Conservation (phyloP, 2,888 invertebrate genomes). For the Anthophora plumipes region DNA sequence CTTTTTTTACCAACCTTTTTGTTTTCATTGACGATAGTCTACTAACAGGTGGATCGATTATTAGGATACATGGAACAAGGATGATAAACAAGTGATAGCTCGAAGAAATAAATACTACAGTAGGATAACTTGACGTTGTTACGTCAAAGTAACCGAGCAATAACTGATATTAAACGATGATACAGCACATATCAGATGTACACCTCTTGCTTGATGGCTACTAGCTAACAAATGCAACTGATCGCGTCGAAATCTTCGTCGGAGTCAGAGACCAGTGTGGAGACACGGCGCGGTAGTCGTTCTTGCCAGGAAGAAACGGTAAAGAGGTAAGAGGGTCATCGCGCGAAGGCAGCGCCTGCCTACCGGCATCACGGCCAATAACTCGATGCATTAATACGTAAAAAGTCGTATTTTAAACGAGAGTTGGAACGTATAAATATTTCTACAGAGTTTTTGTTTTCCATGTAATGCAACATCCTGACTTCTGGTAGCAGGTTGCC, state of each 20-base stretch:
- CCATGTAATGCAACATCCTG: not conserved
- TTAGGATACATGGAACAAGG: conserved; percentile 12
- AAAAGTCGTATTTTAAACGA: not conserved
- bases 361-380: conserved; percentile 45
- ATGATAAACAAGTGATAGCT: conserved; percentile 8
- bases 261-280: conserved; percentile 66
- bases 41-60: conserved; percentile 68
- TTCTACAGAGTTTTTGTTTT: not conserved
- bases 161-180: conserved; percentile 19
- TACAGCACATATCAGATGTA: conserved; percentile 58
- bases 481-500: too few relatives aligned
- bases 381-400: conserved; percentile 15
- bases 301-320: conserved; percentile 77
- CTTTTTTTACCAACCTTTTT: conserved; percentile 71
- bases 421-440: not conserved
- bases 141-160: conserved; percentile 9
- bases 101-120: not conserved
- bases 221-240: conserved; percentile 81
- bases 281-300: conserved; percentile 78
- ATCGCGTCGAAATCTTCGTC: conserved; percentile 76
- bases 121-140: not conserved
- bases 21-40: conserved; percentile 71
- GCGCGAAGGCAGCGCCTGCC: conserved; percentile 61
- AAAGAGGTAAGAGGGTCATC: conserved; percentile 75
- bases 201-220: conserved; percentile 73